A percentile compares a stretch with the other conserved stretches of the same genome.
Evolutionary conservation across 1,140 invertebrate species (phyloP).

Genomic region (Caenorhabditis brenneri): DNA sequence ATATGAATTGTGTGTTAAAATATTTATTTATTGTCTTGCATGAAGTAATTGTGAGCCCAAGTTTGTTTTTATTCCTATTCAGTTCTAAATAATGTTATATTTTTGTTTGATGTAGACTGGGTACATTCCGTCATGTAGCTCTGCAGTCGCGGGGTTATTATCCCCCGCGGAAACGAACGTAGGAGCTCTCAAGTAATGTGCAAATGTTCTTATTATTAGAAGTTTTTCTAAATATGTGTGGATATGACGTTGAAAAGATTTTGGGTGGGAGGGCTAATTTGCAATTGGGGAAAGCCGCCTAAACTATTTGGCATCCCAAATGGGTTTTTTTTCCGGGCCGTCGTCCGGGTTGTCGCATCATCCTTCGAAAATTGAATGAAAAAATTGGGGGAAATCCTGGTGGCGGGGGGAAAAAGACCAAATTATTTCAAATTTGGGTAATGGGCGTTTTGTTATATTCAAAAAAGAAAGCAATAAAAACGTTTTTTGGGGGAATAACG

Average conservation of each 20-base stretch:
- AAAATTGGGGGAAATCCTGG: neutral
- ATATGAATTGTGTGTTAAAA: neutral
- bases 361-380: neutral
- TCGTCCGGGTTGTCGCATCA: neutral
- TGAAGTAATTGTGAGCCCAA: neutral
- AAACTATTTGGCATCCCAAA: neutral
- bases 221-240: too few relatives aligned
- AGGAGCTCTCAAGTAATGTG: too few relatives aligned
- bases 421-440: neutral
- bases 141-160: too few relatives aligned
- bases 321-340: neutral
- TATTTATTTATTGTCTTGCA: neutral
- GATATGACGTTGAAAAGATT: too few relatives aligned
- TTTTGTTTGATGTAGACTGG: too few relatives aligned
- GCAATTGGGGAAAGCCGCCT: neutral
- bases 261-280: neutral
- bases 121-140: too few relatives aligned
- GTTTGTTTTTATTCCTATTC: neutral
- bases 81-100: too few relatives aligned
- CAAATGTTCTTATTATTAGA: too few relatives aligned
- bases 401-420: too few relatives aligned
- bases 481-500: neutral
- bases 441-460: neutral
- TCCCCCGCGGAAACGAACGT: too few relatives aligned
- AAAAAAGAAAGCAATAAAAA: neutral